Base-by-base conservation (phyloP, 2,113 vertebrate genomes). In the Sinocyclocheilus anophthalmus region DNA sequence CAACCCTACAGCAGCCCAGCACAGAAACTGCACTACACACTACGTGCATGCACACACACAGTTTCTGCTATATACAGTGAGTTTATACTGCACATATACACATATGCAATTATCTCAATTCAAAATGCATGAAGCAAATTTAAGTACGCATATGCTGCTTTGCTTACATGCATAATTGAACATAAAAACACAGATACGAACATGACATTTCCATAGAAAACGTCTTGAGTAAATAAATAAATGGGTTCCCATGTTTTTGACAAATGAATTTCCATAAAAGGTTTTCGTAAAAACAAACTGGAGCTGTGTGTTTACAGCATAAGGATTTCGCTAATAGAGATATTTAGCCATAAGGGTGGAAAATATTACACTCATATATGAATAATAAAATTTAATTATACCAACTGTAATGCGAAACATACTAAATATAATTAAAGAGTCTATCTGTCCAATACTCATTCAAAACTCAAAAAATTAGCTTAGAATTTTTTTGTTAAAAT, bases 101-200 rank as follows among this genome's bases (percentile, higher is more conserved):
- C 65, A 85, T 16, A 61, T 42, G 59, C 48, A 63, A 37, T 55
- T 33, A 33, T 24, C 39, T 14, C 48, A 79, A 93, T 92, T 94
- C 87, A 94, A 92, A 92, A 92, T 93, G 88, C 86, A 92, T 88
- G 26, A 86, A 88, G 18, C 85, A 86, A 33, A 57, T 57, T 37
- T 57, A 37, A 22, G 11, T 12, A 78, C 5, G 42, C 42, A 45
- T 10, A 45, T 45, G 42, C 42, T 45, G 42, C 39, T 76, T 18
- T 78, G 20, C 30, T 78, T 59, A 13, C 18, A 79, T 14, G 12
- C 77, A 24, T 59, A 79, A 79, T 79, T 79, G 1, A 79, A 61
- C 76, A 8, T 12, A 75, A 42, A 73, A n/a, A 16, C 42, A 57
- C 10, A 20, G 50, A 37, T 26, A 33, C 14, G 0, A 76, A 33